Base-by-base conservation (phyloP, 2,888 invertebrate species). In the Acleris emargana region DNA sequence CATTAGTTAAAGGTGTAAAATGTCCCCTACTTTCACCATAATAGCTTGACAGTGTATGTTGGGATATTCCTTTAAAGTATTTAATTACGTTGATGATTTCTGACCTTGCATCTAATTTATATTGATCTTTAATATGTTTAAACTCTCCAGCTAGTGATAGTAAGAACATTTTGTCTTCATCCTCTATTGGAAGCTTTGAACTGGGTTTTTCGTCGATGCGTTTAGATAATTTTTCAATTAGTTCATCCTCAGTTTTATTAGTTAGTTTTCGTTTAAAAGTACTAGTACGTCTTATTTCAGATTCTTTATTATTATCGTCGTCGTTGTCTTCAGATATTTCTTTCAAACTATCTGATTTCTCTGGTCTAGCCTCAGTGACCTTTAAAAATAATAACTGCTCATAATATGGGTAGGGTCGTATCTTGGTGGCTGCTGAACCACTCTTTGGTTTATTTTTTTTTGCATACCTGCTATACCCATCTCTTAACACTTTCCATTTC, bases 401-500 rank as follows among this genome's bases (percentile, higher is more conserved):
- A 49, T 49, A 49, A 13, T 38, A 38, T 38, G 38, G 38, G 11
- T 38, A 38, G 38, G 38, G 38, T 38, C 38, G 38, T 49, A 47
- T 58, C 16, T 38, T 20, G 22, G 47, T 20, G 25, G 58, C 58
- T 58, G 45, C 47, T 58, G 58, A 58, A 45, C 58, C 58, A 58
- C 45, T 54, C 51, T 42, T 43, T 47, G 38, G 5, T 49, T 59
- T 59, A 28, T 16, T 59, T 50, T 59, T 59, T 28, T 50, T 59
- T 25, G 17, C 42, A 25, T 59, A 25, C 22, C 59, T 49, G 18
- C 17, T 28, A 50, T 28, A 59, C n/a, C 59, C 59, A 59, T 59
- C 59, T 50, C 59, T 20, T 28, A 58, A 28, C n/a, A n/a, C 50
- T 58, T 59, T 49, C 59, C 59, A 59, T 50, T 59, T 59, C 50